These are phyloP conservation scores for Misgurnus anguillicaudatus DNA, from an alignment of 2,113 vertebrate species.

Conservation along the genomic window DNA sequence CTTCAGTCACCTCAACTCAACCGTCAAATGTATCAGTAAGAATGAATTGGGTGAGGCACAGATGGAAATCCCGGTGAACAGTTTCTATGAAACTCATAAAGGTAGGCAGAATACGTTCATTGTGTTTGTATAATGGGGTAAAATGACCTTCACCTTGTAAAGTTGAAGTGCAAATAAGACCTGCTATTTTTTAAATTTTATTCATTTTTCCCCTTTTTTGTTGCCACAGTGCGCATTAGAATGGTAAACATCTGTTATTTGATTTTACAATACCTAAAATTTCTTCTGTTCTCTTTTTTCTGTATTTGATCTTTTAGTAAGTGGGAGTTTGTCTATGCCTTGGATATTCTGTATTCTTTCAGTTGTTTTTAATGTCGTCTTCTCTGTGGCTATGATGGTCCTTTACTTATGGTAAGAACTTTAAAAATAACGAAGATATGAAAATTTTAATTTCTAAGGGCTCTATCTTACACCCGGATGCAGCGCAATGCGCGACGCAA, in stretches of 20 bases:
- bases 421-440: no score
- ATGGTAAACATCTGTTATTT: no score
- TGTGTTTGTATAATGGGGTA: no score
- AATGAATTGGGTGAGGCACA: neutral
- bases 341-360: slow-evolving; percentile 11
- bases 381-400: neutral
- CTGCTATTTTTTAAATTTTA: no score
- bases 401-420: neutral
- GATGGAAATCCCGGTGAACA: neutral
- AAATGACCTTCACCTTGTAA: no score
- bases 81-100: neutral
- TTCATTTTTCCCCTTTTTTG: no score
- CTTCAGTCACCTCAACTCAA: neutral
- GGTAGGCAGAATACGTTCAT: neutral
- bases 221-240: no score
- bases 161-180: no score
- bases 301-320: neutral
- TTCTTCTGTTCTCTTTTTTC: neutral
- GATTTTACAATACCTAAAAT: no score
- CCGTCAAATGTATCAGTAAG: neutral
- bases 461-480: no score
- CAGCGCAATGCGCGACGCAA: no score
- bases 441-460: no score
- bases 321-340: neutral
- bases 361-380: neutral